These are phyloP conservation scores for Halcyon leucocephala DNA, from an alignment of 2,797 vertebrate genomes.

Conservation along the genomic window DNA sequence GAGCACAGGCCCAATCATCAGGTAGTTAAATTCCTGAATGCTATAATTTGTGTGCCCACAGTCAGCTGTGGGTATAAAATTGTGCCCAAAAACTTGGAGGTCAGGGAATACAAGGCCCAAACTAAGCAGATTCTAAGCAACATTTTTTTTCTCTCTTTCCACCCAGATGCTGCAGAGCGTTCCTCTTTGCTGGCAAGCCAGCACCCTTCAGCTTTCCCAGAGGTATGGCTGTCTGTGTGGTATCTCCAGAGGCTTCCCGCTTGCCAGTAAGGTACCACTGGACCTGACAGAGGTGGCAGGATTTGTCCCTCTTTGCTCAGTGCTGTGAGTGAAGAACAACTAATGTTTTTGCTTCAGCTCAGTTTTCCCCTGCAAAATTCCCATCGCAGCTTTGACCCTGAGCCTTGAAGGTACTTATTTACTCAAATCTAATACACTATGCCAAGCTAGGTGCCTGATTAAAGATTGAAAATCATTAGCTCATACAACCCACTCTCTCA, in stretches of 20 bases:
- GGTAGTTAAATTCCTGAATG: conserved; percentile 69
- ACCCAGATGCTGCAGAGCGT: background rate
- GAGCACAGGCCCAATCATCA: conserved; percentile 61
- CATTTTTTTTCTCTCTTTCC: background rate
- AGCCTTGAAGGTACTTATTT: conserved; percentile 71
- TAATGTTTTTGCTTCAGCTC: background rate
- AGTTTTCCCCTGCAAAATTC: conserved; percentile 7
- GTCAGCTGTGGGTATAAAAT: conserved; percentile 65
- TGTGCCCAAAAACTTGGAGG: conserved; percentile 58
- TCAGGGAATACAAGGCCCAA: conserved; percentile 46
- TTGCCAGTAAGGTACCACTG: background rate
- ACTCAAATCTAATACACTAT: conserved; percentile 55
- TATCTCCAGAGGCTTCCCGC: background rate
- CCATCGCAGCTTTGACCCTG: conserved; percentile 60
- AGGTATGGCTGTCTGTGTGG: background rate
- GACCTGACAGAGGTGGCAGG: background rate
- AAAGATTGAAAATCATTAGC: conserved; percentile 77
- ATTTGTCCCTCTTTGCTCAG: background rate
- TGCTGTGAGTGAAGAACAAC: background rate
- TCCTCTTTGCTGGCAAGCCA: background rate
- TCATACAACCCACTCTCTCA: background rate
- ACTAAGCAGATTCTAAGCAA: conserved; percentile 48
- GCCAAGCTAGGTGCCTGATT: conserved; percentile 69
- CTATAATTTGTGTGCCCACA: conserved; percentile 66
- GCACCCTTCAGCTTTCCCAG: background rate